Base-by-base conservation (phyloP, 2,888 invertebrate genomes). In the Formica aserva region DNA sequence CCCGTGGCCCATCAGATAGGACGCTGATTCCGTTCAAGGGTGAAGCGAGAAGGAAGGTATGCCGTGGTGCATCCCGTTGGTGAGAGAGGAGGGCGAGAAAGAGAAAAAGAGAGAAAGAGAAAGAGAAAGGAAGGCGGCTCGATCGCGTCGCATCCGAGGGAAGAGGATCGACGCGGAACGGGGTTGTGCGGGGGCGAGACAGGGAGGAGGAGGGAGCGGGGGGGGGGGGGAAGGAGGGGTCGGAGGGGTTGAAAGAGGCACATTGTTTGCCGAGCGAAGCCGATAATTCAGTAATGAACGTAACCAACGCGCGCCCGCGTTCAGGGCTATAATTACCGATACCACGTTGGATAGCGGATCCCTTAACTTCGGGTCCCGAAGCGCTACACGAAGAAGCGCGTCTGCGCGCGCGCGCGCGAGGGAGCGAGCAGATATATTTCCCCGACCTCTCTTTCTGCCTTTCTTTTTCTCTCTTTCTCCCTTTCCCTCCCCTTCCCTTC, bases 231-330 rank as follows among this genome's bases (percentile, higher is more conserved):
- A 74, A 32, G 29, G 15, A 45, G 74, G 57, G 72, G 26, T 45
- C 62, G n/a, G 72, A 85, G 83, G 89, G 89, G 87, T 87, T 86
- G 87, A 84, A 90, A 88, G 89, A 88, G 88, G 90, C 87, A 92
- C 92, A 94, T 94, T 94, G 94, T 94, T 94, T 94, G 94, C 93
- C 90, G 88, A 92, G 92, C 91, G 88, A 89, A 93, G 94, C 93
- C 94, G 94, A 94, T 94, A 94, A 94, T 94, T 94, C 94, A 94
- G 94, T 94, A 94, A 94, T 94, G 94, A 94, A 94, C 94, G 93
- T 93, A 94, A 94, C 92, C 93, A 92, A 94, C 92, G 93, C 93
- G 94, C 93, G 94, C 90, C 91, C 91, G 93, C 89, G 92, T 91
- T 92, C 93, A 94, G 92, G 93, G 93, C 94, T 94, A 94, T 94